phyloP scores from a whole-genome alignment of 1,140 invertebrate species.

The Microplitis mediator region DNA sequence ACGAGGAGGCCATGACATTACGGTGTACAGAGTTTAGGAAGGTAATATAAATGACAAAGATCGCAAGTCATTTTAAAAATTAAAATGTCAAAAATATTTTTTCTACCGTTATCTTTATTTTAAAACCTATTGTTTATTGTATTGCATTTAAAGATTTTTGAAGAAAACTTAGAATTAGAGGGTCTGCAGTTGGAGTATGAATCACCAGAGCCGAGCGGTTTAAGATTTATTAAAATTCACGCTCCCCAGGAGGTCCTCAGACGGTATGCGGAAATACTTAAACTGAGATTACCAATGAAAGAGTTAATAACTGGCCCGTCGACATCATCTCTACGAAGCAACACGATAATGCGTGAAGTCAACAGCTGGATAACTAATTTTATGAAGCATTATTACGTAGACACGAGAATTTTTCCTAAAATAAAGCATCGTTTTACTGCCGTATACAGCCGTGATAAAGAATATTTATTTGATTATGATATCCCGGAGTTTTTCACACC shows the following conservation, averaged over 20 bases:
- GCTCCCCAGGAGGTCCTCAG: slow-evolving; percentile 83
- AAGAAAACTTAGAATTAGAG: slow-evolving; percentile 71
- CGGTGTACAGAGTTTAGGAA: slow-evolving; percentile 40
- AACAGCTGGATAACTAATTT: slow-evolving; percentile 67
- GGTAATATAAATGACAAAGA: slow-evolving; percentile 32
- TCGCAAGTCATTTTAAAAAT: background rate
- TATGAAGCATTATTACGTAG: slow-evolving; percentile 69
- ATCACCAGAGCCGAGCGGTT: slow-evolving; percentile 64
- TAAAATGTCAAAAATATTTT: background rate
- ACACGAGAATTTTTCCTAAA: slow-evolving; percentile 72
- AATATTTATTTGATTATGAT: slow-evolving; percentile 85
- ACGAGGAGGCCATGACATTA: slow-evolving; percentile 45
- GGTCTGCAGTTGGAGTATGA: slow-evolving; percentile 73
- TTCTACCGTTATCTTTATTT: background rate
- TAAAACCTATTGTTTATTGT: background rate
- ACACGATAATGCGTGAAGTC: slow-evolving; percentile 68
- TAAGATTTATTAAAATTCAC: slow-evolving; percentile 83
- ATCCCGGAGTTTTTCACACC: slow-evolving; percentile 84
- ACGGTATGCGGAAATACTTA: slow-evolving; percentile 91
- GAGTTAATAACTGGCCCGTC: slow-evolving; percentile 70
- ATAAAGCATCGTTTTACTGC: slow-evolving; percentile 78
- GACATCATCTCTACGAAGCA: slow-evolving; percentile 67
- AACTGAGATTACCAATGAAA: slow-evolving; percentile 94
- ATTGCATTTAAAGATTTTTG: slow-evolving; percentile 62
- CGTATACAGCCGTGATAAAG: slow-evolving; percentile 84